Evolutionary conservation across 2,888 invertebrate genomes (phyloP).

Genomic region (Melanophora roralis): DNA sequence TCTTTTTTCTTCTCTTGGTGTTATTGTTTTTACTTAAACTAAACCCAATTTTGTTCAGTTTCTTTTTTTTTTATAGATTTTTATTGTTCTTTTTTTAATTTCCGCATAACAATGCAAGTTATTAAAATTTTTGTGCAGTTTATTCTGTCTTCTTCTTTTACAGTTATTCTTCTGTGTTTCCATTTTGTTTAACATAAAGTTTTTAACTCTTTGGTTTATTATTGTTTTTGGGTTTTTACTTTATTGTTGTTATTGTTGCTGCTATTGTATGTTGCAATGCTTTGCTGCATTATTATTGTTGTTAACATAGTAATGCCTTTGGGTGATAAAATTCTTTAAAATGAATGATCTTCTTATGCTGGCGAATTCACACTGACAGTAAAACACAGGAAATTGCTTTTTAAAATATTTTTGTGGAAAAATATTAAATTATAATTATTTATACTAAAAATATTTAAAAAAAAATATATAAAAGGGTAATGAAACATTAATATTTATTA

Average conservation of each 20-base stretch:
- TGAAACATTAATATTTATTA: too few species aligned
- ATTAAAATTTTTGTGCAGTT: constrained; percentile 62
- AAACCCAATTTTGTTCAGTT: constrained; percentile 48
- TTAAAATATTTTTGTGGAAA: too few species aligned
- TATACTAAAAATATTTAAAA: too few species aligned
- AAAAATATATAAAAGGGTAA: too few species aligned
- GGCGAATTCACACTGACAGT: constrained; percentile 1
- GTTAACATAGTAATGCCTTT: constrained; percentile 47
- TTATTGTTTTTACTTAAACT: not conserved
- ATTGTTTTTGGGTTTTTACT: constrained; percentile 47
- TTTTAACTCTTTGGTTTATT: constrained; percentile 54
- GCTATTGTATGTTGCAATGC: constrained; percentile 1
- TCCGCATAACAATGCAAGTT: constrained; percentile 62
- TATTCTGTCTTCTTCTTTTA: constrained; percentile 27
- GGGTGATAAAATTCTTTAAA: constrained; percentile 56
- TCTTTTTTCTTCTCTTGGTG: too few species aligned
- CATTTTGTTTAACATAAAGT: constrained; percentile 22
- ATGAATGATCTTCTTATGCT: constrained; percentile 27
- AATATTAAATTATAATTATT: too few species aligned
- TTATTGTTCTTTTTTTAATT: constrained; percentile 52
- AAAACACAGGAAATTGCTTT: too few species aligned
- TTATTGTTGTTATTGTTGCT: constrained; percentile 35
- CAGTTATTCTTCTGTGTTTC: not conserved
- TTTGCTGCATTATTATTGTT: constrained; percentile 49
- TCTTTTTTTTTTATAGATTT: constrained; percentile 21